These are phyloP conservation scores for Pteruthius melanotis DNA, from an alignment of 2,113 vertebrate genomes.

Conservation along the genomic window DNA sequence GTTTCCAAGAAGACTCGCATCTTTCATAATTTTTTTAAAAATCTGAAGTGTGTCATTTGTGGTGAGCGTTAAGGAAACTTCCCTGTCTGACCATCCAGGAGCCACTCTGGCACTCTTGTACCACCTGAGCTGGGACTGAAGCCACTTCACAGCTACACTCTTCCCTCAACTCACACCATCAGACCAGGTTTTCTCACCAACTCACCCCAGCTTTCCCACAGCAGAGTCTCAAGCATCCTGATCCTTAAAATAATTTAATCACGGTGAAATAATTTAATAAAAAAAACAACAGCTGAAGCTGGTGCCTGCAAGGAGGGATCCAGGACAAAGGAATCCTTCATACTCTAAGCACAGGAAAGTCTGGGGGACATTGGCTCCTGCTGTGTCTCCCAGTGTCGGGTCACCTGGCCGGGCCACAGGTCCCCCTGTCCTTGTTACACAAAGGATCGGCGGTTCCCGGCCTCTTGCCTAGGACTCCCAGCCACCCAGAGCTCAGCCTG, in stretches of 20 bases:
- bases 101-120: rapidly evolving
- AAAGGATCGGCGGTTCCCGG: rapidly evolving
- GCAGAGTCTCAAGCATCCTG: rapidly evolving
- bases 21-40: not conserved
- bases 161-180: not conserved
- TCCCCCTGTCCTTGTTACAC: not conserved
- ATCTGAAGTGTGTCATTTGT: not conserved
- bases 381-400: rapidly evolving
- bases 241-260: not conserved
- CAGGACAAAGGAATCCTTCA: not conserved
- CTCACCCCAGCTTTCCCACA: not conserved
- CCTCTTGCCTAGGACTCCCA: not conserved
- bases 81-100: not conserved
- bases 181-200: not conserved
- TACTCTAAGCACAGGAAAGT: not conserved
- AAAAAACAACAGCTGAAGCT: not conserved
- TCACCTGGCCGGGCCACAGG: not conserved
- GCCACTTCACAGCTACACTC: not conserved
- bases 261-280: not conserved
- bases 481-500: not conserved
- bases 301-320: not conserved
- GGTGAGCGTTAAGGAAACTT: not conserved
- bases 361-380: not conserved
- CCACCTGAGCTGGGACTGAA: no score
- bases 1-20: not conserved